Evolutionary conservation across 2,888 invertebrate genomes (phyloP).

Genomic region (Leucophenga maculata): DNA sequence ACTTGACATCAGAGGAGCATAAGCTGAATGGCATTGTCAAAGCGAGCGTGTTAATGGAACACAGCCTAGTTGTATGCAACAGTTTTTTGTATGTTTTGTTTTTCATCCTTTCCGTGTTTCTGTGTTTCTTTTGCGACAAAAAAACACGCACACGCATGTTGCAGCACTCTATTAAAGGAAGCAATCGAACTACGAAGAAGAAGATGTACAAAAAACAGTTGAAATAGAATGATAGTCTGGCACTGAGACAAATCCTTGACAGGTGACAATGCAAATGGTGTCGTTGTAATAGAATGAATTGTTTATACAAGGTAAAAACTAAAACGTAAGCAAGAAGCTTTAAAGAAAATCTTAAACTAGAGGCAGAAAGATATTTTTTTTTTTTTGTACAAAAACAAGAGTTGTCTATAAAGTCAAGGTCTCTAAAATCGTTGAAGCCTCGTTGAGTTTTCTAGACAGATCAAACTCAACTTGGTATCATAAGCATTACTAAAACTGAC

Average conservation of each 20-base stretch:
- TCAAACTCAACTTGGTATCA: too few species aligned
- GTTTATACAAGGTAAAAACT: neutral
- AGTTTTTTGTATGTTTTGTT: neutral
- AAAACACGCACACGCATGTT: constrained; percentile 2
- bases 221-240: constrained; percentile 1
- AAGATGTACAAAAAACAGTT: neutral
- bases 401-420: too few species aligned
- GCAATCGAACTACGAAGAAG: neutral
- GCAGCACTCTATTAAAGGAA: neutral
- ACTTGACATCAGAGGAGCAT: too few species aligned
- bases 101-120: neutral
- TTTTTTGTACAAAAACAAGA: too few species aligned
- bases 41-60: too few species aligned
- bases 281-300: neutral
- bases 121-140: neutral
- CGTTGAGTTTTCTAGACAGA: too few species aligned
- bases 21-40: too few species aligned
- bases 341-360: neutral
- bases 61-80: constrained; percentile 6
- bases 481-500: too few species aligned
- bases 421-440: too few species aligned
- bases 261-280: constrained; percentile 14
- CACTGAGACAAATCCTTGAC: constrained; percentile 3
- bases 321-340: neutral
- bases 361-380: too few species aligned